Evolutionary conservation across 2,113 vertebrate species (phyloP), one percentile per base, ranked within the genome.

Genomic region (Zeus faber): DNA sequence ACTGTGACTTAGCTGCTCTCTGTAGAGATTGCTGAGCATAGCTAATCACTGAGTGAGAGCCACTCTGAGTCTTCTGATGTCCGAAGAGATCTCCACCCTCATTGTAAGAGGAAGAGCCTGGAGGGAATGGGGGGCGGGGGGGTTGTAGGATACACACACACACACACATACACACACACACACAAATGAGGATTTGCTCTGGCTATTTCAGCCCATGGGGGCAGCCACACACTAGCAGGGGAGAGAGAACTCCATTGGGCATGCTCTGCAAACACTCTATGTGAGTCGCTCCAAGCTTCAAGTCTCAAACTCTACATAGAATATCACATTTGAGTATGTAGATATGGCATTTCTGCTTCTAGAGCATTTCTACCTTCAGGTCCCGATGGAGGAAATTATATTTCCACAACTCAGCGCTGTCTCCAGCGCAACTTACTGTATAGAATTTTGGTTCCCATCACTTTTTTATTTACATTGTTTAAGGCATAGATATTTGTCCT

Each of bases 41-140:
- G 51, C 60, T 74, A 62, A 70, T 75, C 67, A 66, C 62, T 58
- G 58, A 48, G 22, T 20, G 49, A 4, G 62, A 58, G 66, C 66
- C 52, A 70, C 66, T 62, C 50, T 53, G 39, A 66, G 31, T 57
- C 49, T 49, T 70, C 39, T 70, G 66, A 74, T 57, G 56, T 61
- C 55, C 65, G 65, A 52, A 40, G 52, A 69, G 65, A 69, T 69
- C 65, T 52, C 52, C 20, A n/a, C n/a, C n/a, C n/a, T n/a, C n/a
- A n/a, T n/a, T n/a, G n/a, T n/a, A n/a, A n/a, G n/a, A n/a, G n/a
- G n/a, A n/a, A n/a, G n/a, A n/a, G n/a, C n/a, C n/a, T n/a, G n/a
- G n/a, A n/a, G n/a, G n/a, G n/a, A n/a, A n/a, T n/a, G n/a, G n/a
- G n/a, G n/a, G n/a, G n/a, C n/a, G n/a, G n/a, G n/a, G n/a, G n/a